Base-by-base conservation (phyloP, 2,888 invertebrate genomes). In the Scotopteryx bipunctaria region DNA sequence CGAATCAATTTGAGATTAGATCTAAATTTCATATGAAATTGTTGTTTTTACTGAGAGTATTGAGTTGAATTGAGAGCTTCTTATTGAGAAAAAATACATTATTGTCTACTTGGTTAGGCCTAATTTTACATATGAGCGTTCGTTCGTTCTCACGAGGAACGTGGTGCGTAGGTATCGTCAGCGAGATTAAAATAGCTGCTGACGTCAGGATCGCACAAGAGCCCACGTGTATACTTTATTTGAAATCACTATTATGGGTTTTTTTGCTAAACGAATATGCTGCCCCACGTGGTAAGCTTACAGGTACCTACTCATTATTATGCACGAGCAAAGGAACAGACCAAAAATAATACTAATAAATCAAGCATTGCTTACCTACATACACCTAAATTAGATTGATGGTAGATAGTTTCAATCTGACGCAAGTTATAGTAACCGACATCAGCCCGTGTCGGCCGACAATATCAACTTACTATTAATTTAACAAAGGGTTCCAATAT, bases 1-100 rank as follows among this genome's bases (percentile, higher is more conserved):
- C 66, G 70, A 79, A 83, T 83, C 84, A 78, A 83, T 84, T 82
- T 81, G 59, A 82, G 81, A 84, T 84, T 81, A 80, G 71, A 81
- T 83, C 78, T 76, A 76, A 81, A 78, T 78, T 78, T 78, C 70
- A 77, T 75, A 77, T 69, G 64, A 69, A 65, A 69, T 66, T 61
- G 52, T 61, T 63, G 27, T 52, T 58, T 61, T 54, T 57, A 55
- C 31, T 36, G 16, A 17, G 27, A 6, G 23, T 43, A 27, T 51
- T 11, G 21, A 33, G 15, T 16, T 51, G 13, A 5, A 44, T 51
- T 35, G 23, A 21, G 21, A 27, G 27, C 9, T 27, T 27, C 11
- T 27, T 11, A 27, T 27, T 27, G 11, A 2, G 11, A 4, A 9
- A 27, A 27, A 27, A 27, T 27, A n/a, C n/a, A n/a, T n/a, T n/a